phyloP scores from a whole-genome alignment of 2,113 vertebrate genomes.

The Corythornis vintsioides region DNA sequence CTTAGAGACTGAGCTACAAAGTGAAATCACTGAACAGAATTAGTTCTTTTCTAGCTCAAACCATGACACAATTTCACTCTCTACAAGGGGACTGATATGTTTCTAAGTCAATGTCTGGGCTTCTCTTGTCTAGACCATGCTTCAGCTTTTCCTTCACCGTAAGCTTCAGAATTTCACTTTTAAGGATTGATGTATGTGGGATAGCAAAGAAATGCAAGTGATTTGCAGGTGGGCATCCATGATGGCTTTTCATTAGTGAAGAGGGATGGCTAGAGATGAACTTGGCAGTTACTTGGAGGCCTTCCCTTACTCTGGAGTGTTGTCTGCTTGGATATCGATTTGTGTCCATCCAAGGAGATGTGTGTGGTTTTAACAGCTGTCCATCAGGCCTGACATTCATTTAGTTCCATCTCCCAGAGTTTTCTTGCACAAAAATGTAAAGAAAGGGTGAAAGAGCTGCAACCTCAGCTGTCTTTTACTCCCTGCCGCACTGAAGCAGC shows the following conservation, averaged over 20 bases:
- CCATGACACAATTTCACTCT: background rate
- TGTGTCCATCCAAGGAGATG: background rate
- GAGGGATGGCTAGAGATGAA: background rate
- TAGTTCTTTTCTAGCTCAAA: background rate
- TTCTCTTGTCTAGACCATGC: background rate
- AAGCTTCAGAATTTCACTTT: background rate
- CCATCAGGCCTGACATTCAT: accelerated
- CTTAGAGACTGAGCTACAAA: background rate
- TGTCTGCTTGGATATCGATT: accelerated
- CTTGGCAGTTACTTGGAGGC: background rate
- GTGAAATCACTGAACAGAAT: background rate
- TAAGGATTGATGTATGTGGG: background rate
- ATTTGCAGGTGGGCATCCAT: accelerated
- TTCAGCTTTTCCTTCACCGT: background rate
- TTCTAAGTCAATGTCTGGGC: background rate
- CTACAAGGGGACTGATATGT: background rate
- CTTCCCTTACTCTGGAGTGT: background rate
- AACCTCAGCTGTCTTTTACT: background rate
- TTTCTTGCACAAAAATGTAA: background rate
- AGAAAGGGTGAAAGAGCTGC: background rate
- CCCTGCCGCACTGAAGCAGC: background rate
- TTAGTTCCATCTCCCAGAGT: background rate
- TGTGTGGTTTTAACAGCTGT: background rate
- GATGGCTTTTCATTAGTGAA: background rate
- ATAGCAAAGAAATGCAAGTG: background rate